Conservation (phyloP, 2,888 invertebrate genomes). For the Parnassius smintheus region DNA sequence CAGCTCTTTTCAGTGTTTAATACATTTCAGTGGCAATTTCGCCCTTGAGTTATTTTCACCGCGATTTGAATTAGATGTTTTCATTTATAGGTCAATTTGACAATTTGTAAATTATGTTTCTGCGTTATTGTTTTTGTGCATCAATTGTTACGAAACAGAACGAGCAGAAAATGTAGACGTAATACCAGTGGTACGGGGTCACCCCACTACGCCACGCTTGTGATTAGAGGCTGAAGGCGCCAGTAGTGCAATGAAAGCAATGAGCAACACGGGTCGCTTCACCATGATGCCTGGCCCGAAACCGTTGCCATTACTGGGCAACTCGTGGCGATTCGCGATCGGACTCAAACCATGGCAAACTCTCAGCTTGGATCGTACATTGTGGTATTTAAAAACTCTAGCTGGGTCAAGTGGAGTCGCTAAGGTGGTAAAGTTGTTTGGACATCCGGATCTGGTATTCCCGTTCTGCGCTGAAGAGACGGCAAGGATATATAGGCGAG, state of each 20-base stretch:
- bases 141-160: constrained; percentile 24
- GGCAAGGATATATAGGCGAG: constrained; percentile 85
- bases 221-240: constrained; percentile 55
- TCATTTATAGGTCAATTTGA: not conserved
- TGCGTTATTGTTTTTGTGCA: constrained; percentile 18
- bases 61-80: not conserved
- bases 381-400: constrained; percentile 72
- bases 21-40: too few relatives aligned
- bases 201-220: constrained; percentile 57
- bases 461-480: constrained; percentile 88
- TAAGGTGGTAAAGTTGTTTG: constrained; percentile 85
- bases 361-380: constrained; percentile 77
- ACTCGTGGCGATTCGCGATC: constrained; percentile 89
- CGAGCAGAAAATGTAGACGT: constrained; percentile 55
- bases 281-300: constrained; percentile 87
- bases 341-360: constrained; percentile 70
- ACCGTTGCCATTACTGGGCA: constrained; percentile 87
- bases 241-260: constrained; percentile 59
- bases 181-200: constrained; percentile 41
- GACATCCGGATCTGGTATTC: constrained; percentile 88
- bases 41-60: constrained; percentile 1
- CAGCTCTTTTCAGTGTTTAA: too few relatives aligned
- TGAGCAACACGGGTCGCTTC: constrained; percentile 77
- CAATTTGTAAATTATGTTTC: constrained; percentile 4
- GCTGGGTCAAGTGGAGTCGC: constrained; percentile 77